Conservation (phyloP, 2,797 vertebrate species). For the Spinus pinus region DNA sequence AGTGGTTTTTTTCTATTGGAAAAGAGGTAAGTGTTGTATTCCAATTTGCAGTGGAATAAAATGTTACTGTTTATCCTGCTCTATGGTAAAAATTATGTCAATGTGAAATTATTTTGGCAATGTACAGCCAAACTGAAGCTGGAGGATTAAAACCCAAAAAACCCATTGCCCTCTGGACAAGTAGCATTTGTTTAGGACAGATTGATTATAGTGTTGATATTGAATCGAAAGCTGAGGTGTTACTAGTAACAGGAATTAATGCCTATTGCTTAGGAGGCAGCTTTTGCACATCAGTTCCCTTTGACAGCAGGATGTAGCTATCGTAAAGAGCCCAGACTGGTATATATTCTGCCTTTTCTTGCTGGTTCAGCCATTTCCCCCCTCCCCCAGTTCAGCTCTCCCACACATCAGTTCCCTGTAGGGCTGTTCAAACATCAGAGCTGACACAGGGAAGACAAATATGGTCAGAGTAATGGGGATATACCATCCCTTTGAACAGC, state of each 20-base stretch:
- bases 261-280: background rate
- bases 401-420: background rate
- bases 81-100: background rate
- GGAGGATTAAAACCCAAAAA: background rate
- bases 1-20: background rate
- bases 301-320: background rate
- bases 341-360: background rate
- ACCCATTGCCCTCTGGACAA: background rate
- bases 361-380: accelerated
- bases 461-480: background rate
- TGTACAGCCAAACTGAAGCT: background rate
- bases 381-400: background rate
- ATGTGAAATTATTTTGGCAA: background rate
- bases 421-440: background rate
- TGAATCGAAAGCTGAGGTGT: background rate
- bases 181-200: background rate
- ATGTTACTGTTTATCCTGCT: background rate
- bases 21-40: background rate
- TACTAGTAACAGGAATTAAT: background rate
- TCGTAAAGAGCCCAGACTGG: background rate
- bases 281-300: background rate
- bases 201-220: background rate
- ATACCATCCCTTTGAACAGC: background rate
- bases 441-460: background rate
- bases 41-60: background rate